A percentile compares a stretch with the other conserved stretches of the same genome.
phyloP scores from a whole-genome alignment of 2,888 invertebrate genomes.

The Synergus itoensis region DNA sequence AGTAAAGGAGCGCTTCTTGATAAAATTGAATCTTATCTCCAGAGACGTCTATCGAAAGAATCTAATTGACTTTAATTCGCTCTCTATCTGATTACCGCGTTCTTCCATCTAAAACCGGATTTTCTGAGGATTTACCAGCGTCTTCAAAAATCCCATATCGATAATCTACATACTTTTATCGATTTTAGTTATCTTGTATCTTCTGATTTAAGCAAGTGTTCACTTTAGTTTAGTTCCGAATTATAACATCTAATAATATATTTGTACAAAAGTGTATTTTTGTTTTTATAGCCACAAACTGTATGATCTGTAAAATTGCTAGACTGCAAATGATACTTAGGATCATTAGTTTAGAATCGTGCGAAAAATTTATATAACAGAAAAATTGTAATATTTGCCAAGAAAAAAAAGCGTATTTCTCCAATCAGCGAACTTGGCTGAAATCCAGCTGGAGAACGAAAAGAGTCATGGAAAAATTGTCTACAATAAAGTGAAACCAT shows the following conservation, averaged over 20 bases:
- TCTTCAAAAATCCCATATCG: conserved; percentile 26
- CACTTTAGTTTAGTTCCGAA: neutral
- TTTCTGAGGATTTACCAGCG: conserved; percentile 33
- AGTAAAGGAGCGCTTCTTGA: conserved; percentile 13
- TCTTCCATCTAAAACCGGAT: conserved; percentile 24
- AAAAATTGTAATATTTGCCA: neutral
- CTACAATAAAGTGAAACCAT: neutral
- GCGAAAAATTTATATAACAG: conserved; percentile 13
- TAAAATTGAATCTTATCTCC: conserved; percentile 50
- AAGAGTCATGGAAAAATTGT: neutral
- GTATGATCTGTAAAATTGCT: neutral
- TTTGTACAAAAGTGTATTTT: too few relatives aligned
- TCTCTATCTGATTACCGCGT: conserved; percentile 42
- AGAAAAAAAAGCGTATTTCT: neutral
- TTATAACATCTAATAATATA: neutral
- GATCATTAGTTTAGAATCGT: neutral
- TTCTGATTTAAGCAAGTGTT: neutral
- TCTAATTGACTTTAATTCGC: conserved; percentile 54
- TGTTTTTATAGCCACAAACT: too few relatives aligned
- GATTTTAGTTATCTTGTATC: conserved; percentile 18
- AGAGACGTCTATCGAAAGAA: conserved; percentile 51
- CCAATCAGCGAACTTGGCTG: conserved; percentile 29
- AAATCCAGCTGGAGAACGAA: neutral
- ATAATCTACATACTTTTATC: conserved; percentile 33
- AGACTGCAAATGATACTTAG: neutral